Evolutionary conservation across 2,888 invertebrate species (phyloP).

Genomic region (Sphaerophoria taeniata): DNA sequence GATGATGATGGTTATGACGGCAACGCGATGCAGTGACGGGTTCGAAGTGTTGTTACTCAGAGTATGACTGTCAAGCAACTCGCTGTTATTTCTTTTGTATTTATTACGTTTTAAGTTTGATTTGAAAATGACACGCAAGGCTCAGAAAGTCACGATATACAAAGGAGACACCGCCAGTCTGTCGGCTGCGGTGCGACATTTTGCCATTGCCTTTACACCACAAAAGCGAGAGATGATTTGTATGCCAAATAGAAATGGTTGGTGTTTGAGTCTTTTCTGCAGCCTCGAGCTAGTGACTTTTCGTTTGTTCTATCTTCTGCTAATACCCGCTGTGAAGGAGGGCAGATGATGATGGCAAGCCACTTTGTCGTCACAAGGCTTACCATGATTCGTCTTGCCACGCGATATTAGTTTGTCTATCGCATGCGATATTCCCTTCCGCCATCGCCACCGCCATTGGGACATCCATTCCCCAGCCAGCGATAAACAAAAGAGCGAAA

Average conservation of each 20-base stretch:
- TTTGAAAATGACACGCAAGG: slow-evolving; percentile 72
- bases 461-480: not conserved
- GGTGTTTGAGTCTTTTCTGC: slow-evolving; percentile 4
- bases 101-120: slow-evolving; percentile 68
- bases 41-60: slow-evolving; percentile 54
- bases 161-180: slow-evolving; percentile 36
- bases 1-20: slow-evolving; percentile 45
- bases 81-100: slow-evolving; percentile 40
- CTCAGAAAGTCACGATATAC: slow-evolving; percentile 68
- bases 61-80: slow-evolving; percentile 46
- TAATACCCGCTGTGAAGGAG: not conserved
- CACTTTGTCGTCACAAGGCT: slow-evolving; percentile 69
- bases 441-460: not conserved
- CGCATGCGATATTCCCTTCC: slow-evolving; percentile 43
- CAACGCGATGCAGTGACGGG: slow-evolving; percentile 45
- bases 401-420: slow-evolving; percentile 68
- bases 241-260: slow-evolving; percentile 61
- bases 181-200: slow-evolving; percentile 14
- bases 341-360: slow-evolving; percentile 58
- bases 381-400: slow-evolving; percentile 62
- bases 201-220: slow-evolving; percentile 37
- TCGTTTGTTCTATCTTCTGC: slow-evolving; percentile 36
- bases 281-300: slow-evolving; percentile 41
- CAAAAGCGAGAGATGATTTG: slow-evolving; percentile 65
- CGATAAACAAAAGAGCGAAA: slow-evolving; percentile 11